Evolutionary conservation across 2,888 invertebrate genomes (phyloP).

Genomic region (Linnaemya tessellans): DNA sequence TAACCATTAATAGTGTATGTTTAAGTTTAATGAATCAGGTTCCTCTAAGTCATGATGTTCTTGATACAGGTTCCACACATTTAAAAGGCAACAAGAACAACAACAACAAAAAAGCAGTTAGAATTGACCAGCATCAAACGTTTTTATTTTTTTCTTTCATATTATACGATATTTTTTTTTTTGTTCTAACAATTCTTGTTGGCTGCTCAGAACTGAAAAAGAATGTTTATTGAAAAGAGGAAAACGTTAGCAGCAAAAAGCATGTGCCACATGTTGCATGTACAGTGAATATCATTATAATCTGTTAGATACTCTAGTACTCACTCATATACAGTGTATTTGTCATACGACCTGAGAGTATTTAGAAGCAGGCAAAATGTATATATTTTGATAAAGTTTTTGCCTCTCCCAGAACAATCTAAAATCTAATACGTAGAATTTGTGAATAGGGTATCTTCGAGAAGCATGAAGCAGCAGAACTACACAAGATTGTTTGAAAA

Average conservation of each 20-base stretch:
- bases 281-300: conserved; percentile 40
- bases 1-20: conserved; percentile 60
- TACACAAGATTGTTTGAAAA: conserved; percentile 19
- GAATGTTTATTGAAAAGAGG: conserved; percentile 49
- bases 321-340: not conserved
- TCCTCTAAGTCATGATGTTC: conserved; percentile 69
- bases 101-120: conserved; percentile 58
- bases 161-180: not conserved
- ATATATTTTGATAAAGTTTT: not conserved
- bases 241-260: conserved; percentile 30
- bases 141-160: conserved; percentile 50
- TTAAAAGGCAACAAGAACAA: conserved; percentile 49
- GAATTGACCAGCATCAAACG: conserved; percentile 67
- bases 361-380: conserved; percentile 5
- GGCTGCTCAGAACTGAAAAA: not conserved
- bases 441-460: conserved; percentile 10
- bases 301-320: conserved; percentile 18
- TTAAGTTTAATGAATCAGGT: conserved; percentile 72
- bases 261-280: conserved; percentile 70
- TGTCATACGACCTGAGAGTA: not conserved
- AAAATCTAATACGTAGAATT: conserved; percentile 19
- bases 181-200: conserved; percentile 14
- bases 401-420: conserved; percentile 28
- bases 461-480: not conserved
- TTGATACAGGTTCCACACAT: conserved; percentile 71